phyloP scores from a whole-genome alignment of 2,113 vertebrate genomes.

The Echinops telfairi region DNA sequence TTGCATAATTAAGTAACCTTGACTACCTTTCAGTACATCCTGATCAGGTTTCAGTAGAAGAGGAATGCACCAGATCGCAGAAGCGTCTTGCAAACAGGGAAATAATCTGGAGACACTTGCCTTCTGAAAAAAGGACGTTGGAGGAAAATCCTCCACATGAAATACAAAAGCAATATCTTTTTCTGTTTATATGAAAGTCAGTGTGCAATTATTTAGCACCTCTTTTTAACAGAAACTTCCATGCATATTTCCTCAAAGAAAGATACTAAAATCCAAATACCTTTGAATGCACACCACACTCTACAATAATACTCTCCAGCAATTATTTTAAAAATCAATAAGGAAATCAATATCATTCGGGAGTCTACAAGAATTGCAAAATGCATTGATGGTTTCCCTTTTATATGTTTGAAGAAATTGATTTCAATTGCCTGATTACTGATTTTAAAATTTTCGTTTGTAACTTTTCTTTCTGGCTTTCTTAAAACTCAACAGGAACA shows the following conservation, averaged over 20 bases:
- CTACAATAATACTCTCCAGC: conserved; percentile 16
- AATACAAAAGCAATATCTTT: background rate
- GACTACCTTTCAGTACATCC: conserved; percentile 27
- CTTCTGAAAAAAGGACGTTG: background rate
- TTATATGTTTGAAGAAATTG: conserved; percentile 42
- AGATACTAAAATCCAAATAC: conserved; percentile 52
- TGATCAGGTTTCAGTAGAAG: background rate
- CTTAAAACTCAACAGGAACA: background rate
- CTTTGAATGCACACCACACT: conserved; percentile 45
- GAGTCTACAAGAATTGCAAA: conserved; percentile 18
- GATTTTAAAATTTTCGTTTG: conserved; percentile 56
- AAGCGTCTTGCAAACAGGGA: background rate
- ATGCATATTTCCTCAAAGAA: background rate
- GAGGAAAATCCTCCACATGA: background rate
- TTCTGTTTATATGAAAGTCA: background rate
- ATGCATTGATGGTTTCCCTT: conserved; percentile 45
- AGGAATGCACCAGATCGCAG: background rate
- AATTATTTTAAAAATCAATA: conserved; percentile 70
- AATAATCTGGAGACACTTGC: background rate
- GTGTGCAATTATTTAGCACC: conserved; percentile 50
- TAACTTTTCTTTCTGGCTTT: background rate
- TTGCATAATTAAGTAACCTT: background rate
- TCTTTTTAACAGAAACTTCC: too few species aligned
- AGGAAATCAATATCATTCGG: conserved; percentile 54
- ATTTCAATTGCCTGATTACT: conserved; percentile 44